Percentiles rank a stretch among this genome's conserved stretches.
phyloP scores from a whole-genome alignment of 2,113 vertebrate genomes.

The Rhombomys opimus region DNA sequence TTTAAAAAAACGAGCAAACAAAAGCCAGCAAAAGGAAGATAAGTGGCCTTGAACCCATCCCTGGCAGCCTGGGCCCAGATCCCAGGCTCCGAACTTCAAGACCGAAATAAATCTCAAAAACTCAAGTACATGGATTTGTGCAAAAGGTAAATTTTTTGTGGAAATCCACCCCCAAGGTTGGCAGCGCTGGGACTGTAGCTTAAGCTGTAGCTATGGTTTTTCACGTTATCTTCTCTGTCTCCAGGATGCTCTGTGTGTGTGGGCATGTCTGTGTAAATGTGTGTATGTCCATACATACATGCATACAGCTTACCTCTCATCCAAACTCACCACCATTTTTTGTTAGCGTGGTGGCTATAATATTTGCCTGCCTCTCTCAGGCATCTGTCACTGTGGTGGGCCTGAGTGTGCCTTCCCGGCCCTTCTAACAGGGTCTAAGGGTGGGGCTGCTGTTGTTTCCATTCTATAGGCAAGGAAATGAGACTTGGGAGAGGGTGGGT shows the following conservation, averaged over 20 bases:
- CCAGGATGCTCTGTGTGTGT: background rate
- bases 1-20: background rate
- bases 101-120: background rate
- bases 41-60: background rate
- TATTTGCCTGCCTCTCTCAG: background rate
- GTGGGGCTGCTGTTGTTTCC: background rate
- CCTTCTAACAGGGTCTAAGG: background rate
- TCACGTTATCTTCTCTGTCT: background rate
- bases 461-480: conserved; percentile 32
- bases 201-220: background rate
- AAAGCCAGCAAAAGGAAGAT: background rate
- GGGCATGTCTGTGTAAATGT: background rate
- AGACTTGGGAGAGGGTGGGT: background rate
- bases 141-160: background rate
- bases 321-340: background rate
- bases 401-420: background rate
- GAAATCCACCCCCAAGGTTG: background rate
- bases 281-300: background rate
- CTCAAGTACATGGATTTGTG: background rate
- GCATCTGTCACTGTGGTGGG: background rate
- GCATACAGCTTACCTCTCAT: background rate
- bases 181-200: background rate
- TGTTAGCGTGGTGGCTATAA: background rate
- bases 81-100: background rate
- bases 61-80: background rate